Evolutionary conservation across 1,140 invertebrate genomes (phyloP).

Genomic region (Contarinia nasturtii): DNA sequence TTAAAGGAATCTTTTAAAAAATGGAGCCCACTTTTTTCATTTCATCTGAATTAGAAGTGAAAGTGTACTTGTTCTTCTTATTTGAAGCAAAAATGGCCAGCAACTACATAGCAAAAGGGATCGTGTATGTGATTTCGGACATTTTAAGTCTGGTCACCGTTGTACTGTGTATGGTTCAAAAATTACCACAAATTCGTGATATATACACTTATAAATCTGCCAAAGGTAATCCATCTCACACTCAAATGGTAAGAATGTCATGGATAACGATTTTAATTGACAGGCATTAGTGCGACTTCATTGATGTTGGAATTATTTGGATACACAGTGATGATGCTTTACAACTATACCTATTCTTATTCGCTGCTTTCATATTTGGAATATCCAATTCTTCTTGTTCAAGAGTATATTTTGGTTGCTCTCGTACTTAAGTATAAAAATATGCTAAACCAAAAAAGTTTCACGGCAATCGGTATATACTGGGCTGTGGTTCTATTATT

Average conservation of each 20-base stretch:
- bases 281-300: conserved; percentile 16
- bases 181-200: conserved; percentile 45
- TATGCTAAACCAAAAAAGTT: conserved; percentile 26
- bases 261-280: too few species aligned
- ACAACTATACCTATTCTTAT: conserved; percentile 44
- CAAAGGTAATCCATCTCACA: conserved; percentile 30
- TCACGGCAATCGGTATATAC: conserved; percentile 28
- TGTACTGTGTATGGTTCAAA: conserved; percentile 37
- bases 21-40: too few species aligned
- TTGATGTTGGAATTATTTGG: conserved; percentile 29
- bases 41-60: too few species aligned
- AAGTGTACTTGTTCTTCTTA: too few species aligned
- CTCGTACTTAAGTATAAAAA: conserved; percentile 38
- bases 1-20: too few species aligned
- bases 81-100: too few species aligned
- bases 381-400: conserved; percentile 42
- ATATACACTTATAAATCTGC: conserved; percentile 33
- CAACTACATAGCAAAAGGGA: conserved; percentile 4
- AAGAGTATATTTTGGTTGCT: conserved; percentile 41
- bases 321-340: conserved; percentile 44
- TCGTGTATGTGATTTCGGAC: conserved; percentile 27
- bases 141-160: conserved; percentile 41
- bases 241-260: conserved; percentile 21
- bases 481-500: conserved; percentile 26
- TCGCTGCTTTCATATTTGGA: conserved; percentile 44